Evolutionary conservation across 2,797 vertebrate species (phyloP).

Genomic region (Mallotus villosus): DNA sequence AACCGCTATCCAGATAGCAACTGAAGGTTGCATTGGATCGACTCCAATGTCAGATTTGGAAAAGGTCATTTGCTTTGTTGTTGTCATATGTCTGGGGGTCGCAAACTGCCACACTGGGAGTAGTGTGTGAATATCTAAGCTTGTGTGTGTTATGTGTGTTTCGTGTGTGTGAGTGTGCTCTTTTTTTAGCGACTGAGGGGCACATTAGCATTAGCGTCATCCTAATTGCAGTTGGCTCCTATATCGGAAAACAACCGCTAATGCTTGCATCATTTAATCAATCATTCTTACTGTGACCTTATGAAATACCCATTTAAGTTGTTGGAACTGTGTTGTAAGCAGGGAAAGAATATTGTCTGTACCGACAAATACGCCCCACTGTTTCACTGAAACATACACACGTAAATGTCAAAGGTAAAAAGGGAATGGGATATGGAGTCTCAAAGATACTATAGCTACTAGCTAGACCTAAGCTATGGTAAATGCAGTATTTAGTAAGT

Average conservation of each 20-base stretch:
- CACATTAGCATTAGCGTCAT: conserved; percentile 61
- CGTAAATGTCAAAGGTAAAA: no score
- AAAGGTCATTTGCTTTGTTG: conserved; percentile 58
- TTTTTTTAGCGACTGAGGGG: conserved; percentile 33
- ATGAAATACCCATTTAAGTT: conserved; percentile 4
- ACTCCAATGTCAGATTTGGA: conserved; percentile 29
- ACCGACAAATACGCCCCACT: no score
- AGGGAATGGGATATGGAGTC: not conserved
- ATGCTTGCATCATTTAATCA: conserved; percentile 27
- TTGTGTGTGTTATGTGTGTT: not conserved
- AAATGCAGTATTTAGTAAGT: no score
- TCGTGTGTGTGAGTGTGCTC: conserved; percentile 18
- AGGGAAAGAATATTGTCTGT: conserved; percentile 7
- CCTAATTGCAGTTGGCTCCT: conserved; percentile 49
- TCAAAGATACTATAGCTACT: not conserved
- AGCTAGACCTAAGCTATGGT: not conserved
- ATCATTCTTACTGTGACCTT: conserved; percentile 43
- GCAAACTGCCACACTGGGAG: not conserved
- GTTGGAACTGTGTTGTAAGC: conserved; percentile 17
- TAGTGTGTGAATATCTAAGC: not conserved
- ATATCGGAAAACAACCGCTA: conserved; percentile 46
- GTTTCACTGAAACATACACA: no score
- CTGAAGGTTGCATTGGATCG: no score
- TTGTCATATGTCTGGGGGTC: conserved; percentile 29
- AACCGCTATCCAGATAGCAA: no score